Evolutionary conservation across 2,797 vertebrate species (phyloP).

Genomic region (Schizopygopsis pylzovi): DNA sequence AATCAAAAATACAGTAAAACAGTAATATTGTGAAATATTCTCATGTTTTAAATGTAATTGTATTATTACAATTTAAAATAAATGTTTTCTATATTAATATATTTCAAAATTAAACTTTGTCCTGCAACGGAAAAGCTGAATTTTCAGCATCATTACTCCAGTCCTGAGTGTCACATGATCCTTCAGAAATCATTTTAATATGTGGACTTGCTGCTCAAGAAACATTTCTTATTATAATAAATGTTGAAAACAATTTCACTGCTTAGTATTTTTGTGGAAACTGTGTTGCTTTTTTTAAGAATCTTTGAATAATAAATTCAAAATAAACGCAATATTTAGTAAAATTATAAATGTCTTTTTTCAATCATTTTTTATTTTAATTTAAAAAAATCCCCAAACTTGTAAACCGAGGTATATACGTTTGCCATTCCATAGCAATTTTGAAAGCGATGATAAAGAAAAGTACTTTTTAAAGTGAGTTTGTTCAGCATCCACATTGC

Average conservation of each 20-base stretch:
- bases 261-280: background rate
- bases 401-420: background rate
- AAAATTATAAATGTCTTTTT: too few relatives aligned
- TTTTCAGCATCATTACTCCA: background rate
- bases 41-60: background rate
- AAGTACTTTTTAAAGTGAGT: background rate
- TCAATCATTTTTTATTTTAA: too few relatives aligned
- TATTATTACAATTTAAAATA: background rate
- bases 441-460: background rate
- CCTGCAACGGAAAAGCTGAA: background rate
- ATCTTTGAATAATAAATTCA: background rate
- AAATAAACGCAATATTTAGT: background rate
- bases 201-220: background rate
- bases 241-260: background rate
- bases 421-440: background rate
- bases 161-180: background rate
- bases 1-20: background rate
- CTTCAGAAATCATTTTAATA: background rate
- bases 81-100: background rate
- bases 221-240: background rate
- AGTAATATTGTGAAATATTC: background rate
- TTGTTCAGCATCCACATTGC: background rate
- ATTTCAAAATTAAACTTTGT: background rate
- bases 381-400: background rate
- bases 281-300: too few relatives aligned